phyloP scores from a whole-genome alignment of 1,140 invertebrate genomes.

The Drosophila cardini region DNA sequence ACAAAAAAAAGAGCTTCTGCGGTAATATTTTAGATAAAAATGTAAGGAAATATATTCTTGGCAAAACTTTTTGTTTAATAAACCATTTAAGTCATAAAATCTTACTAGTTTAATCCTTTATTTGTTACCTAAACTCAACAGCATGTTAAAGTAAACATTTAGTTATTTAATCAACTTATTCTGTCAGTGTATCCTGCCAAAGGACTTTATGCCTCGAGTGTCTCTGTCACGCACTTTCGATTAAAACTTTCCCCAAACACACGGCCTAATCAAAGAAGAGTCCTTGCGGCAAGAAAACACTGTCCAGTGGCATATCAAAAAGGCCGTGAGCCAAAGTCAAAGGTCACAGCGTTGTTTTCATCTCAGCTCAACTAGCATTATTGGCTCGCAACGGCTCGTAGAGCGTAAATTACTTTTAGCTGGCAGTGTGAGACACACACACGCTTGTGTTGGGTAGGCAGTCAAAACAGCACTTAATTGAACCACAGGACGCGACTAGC shows the following conservation, averaged over 20 bases:
- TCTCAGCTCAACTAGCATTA: slow-evolving; percentile 53
- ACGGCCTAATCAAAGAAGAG: slow-evolving; percentile 58
- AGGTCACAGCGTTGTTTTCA: slow-evolving; percentile 22
- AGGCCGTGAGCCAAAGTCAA: slow-evolving; percentile 20
- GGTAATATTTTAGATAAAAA: background rate
- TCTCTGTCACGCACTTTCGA: slow-evolving; percentile 69
- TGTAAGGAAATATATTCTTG: background rate
- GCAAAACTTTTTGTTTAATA: no score
- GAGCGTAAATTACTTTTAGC: slow-evolving; percentile 74
- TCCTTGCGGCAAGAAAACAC: slow-evolving; percentile 36
- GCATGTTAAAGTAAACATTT: background rate
- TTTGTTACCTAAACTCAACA: background rate
- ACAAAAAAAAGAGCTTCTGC: background rate
- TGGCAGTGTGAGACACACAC: slow-evolving; percentile 26
- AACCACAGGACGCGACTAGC: slow-evolving; percentile 70
- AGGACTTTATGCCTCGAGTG: background rate
- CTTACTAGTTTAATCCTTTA: background rate
- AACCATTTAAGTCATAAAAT: no score
- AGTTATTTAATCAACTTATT: background rate
- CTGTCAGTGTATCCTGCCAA: slow-evolving; percentile 1
- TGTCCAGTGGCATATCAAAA: slow-evolving; percentile 27
- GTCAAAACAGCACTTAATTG: slow-evolving; percentile 79
- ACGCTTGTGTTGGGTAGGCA: slow-evolving; percentile 34
- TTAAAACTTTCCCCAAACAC: slow-evolving; percentile 64
- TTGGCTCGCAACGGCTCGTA: slow-evolving; percentile 52